phyloP scores from a whole-genome alignment of 2,113 vertebrate species.

The Cephalopholis sonnerati region DNA sequence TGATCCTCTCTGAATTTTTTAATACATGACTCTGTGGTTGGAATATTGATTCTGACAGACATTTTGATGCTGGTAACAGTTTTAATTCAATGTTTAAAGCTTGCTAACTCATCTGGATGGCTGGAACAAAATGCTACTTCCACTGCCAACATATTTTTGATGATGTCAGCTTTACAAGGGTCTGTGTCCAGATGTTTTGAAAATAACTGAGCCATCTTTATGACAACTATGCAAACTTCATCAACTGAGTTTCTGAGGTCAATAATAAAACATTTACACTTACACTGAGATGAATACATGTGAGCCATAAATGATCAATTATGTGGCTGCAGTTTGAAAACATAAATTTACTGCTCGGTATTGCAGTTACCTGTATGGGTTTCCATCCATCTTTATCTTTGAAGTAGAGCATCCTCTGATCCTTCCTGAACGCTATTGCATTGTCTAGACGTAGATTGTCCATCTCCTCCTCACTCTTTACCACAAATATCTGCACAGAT shows the following conservation, averaged over 20 bases:
- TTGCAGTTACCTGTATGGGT: conserved; percentile 89
- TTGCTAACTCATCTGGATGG: no score
- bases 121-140: no score
- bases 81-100: no score
- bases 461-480: conserved; percentile 91
- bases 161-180: no score
- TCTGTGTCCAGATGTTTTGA: background rate
- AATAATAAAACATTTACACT: background rate
- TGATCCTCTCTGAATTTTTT: no score
- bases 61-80: no score
- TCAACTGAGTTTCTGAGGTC: background rate
- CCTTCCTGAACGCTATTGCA: conserved; percentile 92
- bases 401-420: conserved; percentile 93
- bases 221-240: background rate
- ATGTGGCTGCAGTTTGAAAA: background rate
- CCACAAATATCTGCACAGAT: conserved; percentile 91
- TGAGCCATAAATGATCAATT: background rate
- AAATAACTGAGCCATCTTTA: background rate
- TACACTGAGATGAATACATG: background rate
- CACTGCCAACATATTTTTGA: no score
- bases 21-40: no score
- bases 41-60: no score
- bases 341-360: conserved; percentile 2
- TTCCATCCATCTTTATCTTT: conserved; percentile 94
- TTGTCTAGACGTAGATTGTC: conserved; percentile 86